Evolutionary conservation across 2,797 vertebrate genomes (phyloP).

Genomic region (Semaprochilodus insignis): DNA sequence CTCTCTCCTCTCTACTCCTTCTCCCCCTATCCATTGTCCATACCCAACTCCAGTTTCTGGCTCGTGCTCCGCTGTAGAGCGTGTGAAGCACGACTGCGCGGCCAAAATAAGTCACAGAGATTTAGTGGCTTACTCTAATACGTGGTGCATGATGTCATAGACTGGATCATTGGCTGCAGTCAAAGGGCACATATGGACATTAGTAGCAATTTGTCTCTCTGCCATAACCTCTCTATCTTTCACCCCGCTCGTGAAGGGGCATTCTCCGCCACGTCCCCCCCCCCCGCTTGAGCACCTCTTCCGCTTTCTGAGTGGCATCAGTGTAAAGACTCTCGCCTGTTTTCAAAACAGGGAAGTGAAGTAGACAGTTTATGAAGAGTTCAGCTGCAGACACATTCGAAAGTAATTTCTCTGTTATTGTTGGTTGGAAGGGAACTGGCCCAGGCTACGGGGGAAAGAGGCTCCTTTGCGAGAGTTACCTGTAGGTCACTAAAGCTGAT

Average conservation of each 20-base stretch:
- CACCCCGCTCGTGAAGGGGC: background rate
- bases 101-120: constrained; percentile 45
- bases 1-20: background rate
- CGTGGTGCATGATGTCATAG: constrained; percentile 47
- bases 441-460: constrained; percentile 1
- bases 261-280: background rate
- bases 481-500: constrained; percentile 44
- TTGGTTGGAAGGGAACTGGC: constrained; percentile 17
- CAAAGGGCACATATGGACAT: constrained; percentile 56
- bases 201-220: constrained; percentile 56
- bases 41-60: constrained; percentile 20
- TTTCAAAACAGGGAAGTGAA: constrained; percentile 43
- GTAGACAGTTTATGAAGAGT: constrained; percentile 21
- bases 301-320: constrained; percentile 35
- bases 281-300: constrained; percentile 17
- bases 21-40: constrained; percentile 17
- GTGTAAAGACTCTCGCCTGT: constrained; percentile 47
- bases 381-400: constrained; percentile 22
- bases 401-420: constrained; percentile 42
- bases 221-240: constrained; percentile 8
- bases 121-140: constrained; percentile 29
- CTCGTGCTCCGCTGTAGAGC: constrained; percentile 12
- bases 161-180: constrained; percentile 40
- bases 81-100: constrained; percentile 25
- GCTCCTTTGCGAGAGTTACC: constrained; percentile 32